Evolutionary conservation across 2,797 vertebrate genomes (phyloP).

Genomic region (Tiaroga cobitis): DNA sequence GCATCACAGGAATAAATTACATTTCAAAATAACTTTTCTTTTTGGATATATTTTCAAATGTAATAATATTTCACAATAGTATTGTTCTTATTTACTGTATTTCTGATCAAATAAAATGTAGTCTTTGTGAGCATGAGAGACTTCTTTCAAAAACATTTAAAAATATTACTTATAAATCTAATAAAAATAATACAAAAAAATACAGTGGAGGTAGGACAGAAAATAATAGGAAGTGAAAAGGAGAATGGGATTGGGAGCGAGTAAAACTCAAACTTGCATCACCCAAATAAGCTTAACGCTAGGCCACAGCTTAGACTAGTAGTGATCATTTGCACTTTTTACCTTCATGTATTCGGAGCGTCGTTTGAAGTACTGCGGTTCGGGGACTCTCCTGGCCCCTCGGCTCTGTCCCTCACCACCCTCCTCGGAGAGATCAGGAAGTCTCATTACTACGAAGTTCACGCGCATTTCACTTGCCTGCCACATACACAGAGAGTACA

Average conservation of each 20-base stretch:
- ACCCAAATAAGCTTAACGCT: neutral
- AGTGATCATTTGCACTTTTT: constrained; percentile 8
- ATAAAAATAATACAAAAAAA: neutral
- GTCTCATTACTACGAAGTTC: constrained; percentile 90
- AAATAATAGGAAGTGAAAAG: neutral
- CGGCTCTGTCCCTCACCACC: constrained; percentile 75
- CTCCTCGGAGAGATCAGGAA: constrained; percentile 79
- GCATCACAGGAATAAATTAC: neutral
- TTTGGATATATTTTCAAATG: too few relatives aligned
- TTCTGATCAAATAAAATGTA: neutral
- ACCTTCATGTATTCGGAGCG: constrained; percentile 87
- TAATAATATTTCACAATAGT: neutral
- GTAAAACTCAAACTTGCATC: neutral
- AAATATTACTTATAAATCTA: neutral
- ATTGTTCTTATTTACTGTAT: neutral
- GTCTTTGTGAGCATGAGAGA: neutral
- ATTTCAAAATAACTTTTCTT: too few relatives aligned
- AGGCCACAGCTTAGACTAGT: neutral
- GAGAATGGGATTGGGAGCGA: neutral
- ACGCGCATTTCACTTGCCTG: constrained; percentile 89
- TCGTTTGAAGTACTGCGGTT: constrained; percentile 81
- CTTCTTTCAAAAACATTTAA: neutral
- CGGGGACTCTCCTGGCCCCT: constrained; percentile 74
- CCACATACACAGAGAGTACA: constrained; percentile 14
- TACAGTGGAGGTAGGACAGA: neutral